phyloP scores from a whole-genome alignment of 1,140 invertebrate species.

The Rhynchophorus ferrugineus region DNA sequence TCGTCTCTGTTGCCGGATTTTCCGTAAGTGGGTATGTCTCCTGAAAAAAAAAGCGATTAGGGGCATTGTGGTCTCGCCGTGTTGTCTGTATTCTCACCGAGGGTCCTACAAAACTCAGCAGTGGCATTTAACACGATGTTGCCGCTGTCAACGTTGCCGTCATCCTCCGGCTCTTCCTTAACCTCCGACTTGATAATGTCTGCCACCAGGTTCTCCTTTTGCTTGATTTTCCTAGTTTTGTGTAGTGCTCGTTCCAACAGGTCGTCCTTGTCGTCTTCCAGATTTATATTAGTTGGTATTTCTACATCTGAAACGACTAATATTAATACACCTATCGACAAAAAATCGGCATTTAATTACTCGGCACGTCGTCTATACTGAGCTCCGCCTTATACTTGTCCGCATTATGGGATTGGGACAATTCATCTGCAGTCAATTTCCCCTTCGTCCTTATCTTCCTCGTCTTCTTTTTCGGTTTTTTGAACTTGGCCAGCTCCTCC shows the following conservation, averaged over 20 bases:
- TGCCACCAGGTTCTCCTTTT: slow-evolving; percentile 44
- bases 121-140: slow-evolving; percentile 86
- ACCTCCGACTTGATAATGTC: slow-evolving; percentile 41
- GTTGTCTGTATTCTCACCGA: slow-evolving; percentile 40
- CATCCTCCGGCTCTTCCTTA: slow-evolving; percentile 43
- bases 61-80: not conserved
- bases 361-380: slow-evolving; percentile 48
- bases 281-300: slow-evolving; percentile 43
- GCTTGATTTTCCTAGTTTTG: slow-evolving; percentile 66
- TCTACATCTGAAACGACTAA: slow-evolving; percentile 13
- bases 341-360: slow-evolving; percentile 32
- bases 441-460: slow-evolving; percentile 47
- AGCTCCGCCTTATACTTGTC: slow-evolving; percentile 30
- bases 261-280: slow-evolving; percentile 70
- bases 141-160: slow-evolving; percentile 39
- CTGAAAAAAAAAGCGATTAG: slow-evolving; percentile 13
- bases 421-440: slow-evolving; percentile 54
- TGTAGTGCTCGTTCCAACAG: slow-evolving; percentile 64
- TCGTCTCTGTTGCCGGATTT: slow-evolving; percentile 81
- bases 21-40: slow-evolving; percentile 91
- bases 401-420: slow-evolving; percentile 36
- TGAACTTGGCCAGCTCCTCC: slow-evolving; percentile 76
- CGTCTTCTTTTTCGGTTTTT: slow-evolving; percentile 90
- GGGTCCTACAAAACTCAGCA: slow-evolving; percentile 92
- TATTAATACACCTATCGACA: not conserved